A percentile compares a stretch with the other conserved stretches of the same genome.
Evolutionary conservation across 2,113 vertebrate genomes (phyloP).

Genomic region (Eurystomus gularis): DNA sequence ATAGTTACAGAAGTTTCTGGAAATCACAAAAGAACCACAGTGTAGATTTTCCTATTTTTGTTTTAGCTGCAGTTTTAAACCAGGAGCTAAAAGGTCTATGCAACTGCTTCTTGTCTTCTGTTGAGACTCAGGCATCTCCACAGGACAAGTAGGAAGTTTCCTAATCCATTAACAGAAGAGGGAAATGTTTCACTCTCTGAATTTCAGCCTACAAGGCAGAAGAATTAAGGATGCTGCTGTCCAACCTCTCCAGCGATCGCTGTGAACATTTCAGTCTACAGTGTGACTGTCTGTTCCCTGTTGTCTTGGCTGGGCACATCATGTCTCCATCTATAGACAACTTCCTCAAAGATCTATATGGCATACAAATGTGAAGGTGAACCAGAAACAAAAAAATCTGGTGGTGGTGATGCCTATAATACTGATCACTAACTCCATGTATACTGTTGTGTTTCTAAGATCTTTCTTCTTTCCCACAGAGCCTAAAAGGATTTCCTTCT

Average conservation of each 20-base stretch:
- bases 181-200: background rate
- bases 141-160: background rate
- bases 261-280: background rate
- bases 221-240: background rate
- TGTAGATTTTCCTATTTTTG: background rate
- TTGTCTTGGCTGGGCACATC: background rate
- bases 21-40: background rate
- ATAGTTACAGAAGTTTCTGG: background rate
- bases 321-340: background rate
- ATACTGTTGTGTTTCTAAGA: background rate
- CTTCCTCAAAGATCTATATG: background rate
- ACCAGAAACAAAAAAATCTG: background rate
- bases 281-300: background rate
- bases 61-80: background rate
- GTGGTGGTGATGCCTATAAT: background rate
- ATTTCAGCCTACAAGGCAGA: background rate
- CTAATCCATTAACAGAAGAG: background rate
- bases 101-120: background rate
- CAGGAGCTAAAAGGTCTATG: background rate
- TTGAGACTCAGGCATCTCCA: background rate
- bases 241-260: background rate
- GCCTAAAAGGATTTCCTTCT: background rate
- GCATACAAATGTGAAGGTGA: background rate
- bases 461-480: background rate
- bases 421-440: background rate